phyloP scores from a whole-genome alignment of 2,797 vertebrate species.

The Molossus molossus region DNA sequence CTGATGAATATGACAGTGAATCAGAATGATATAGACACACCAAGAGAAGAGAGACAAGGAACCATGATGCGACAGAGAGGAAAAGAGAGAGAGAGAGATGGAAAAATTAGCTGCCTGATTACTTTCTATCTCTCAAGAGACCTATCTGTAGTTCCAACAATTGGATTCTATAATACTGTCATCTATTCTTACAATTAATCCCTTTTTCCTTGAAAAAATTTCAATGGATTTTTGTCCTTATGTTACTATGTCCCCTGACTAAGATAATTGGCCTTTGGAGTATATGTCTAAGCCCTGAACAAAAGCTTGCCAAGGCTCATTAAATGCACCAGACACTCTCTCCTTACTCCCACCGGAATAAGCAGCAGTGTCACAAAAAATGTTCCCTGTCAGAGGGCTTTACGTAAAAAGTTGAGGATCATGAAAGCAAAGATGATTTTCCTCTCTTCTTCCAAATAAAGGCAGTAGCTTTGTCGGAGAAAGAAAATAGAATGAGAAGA shows the following conservation, averaged over 20 bases:
- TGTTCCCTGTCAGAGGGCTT: background rate
- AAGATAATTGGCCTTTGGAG: constrained; percentile 50
- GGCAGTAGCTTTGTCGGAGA: background rate
- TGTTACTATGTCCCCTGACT: background rate
- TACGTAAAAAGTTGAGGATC: background rate
- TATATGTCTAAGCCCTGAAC: constrained; percentile 10
- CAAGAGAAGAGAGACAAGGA: background rate
- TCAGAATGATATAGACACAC: background rate
- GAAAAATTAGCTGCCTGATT: background rate
- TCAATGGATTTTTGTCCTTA: constrained; percentile 19
- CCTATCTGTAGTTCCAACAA: constrained; percentile 22
- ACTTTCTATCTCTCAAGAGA: background rate
- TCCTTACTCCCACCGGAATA: constrained; percentile 18
- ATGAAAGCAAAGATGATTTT: constrained; percentile 7
- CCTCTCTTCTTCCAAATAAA: constrained; percentile 46
- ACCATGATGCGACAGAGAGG: background rate
- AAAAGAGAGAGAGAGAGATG: background rate
- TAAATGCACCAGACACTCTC: background rate
- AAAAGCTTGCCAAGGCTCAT: constrained; percentile 50
- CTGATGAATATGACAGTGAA: background rate
- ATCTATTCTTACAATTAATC: constrained; percentile 41
- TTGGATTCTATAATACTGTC: background rate
- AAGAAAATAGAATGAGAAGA: constrained; percentile 17
- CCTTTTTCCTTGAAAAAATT: background rate
- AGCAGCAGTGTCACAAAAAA: constrained; percentile 37